Evolutionary conservation across 2,113 vertebrate genomes (phyloP).

Genomic region (Electrona antarctica): DNA sequence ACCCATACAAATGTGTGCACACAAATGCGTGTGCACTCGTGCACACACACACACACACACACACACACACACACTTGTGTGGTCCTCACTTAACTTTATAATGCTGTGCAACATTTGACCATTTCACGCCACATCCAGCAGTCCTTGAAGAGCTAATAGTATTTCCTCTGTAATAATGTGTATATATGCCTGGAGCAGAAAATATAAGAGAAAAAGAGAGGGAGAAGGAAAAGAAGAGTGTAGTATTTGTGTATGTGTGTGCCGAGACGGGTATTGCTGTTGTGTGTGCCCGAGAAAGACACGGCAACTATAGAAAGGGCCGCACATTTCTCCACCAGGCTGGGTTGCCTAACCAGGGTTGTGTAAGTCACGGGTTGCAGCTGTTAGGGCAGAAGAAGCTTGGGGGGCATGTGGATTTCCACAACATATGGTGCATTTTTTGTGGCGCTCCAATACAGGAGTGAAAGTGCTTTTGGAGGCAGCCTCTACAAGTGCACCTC

Average conservation of each 20-base stretch:
- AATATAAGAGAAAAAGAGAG: constrained; percentile 16
- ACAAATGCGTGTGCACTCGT: neutral
- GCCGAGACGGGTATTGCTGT: neutral
- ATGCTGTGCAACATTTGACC: constrained; percentile 56
- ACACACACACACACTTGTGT: constrained; percentile 8
- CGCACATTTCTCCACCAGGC: too few relatives aligned
- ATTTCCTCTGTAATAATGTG: constrained; percentile 66
- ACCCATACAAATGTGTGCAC: too few relatives aligned
- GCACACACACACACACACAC: neutral
- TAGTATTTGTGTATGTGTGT: constrained; percentile 1
- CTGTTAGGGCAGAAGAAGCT: too few relatives aligned
- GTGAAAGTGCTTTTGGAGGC: too few relatives aligned
- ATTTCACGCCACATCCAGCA: constrained; percentile 68
- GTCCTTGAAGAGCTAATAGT: constrained; percentile 66
- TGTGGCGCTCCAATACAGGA: too few relatives aligned
- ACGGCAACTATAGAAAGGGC: constrained; percentile 32
- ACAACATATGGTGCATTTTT: too few relatives aligned
- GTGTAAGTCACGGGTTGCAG: too few relatives aligned
- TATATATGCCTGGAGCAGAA: constrained; percentile 13
- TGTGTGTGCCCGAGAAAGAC: neutral
- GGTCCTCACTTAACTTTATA: constrained; percentile 61
- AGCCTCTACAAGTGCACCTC: too few relatives aligned
- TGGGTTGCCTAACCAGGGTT: too few relatives aligned
- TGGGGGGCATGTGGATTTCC: too few relatives aligned
- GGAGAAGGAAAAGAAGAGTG: neutral